A percentile compares a stretch with the other conserved stretches of the same genome.
Evolutionary conservation across 2,797 vertebrate species (phyloP).

Genomic region (Rallus crepitans): DNA sequence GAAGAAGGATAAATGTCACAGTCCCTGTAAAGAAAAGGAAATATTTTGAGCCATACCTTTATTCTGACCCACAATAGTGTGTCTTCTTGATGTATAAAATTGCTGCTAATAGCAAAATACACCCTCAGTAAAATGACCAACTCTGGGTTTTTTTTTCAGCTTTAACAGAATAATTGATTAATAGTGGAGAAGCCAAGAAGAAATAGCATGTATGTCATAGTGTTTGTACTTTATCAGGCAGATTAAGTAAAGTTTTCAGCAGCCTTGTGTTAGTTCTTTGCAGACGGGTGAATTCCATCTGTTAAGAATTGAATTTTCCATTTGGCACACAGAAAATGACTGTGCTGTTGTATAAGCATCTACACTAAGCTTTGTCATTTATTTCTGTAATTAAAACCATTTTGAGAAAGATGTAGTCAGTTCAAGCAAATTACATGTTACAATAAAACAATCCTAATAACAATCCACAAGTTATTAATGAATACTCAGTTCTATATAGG

Average conservation of each 20-base stretch:
- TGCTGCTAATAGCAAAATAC: neutral
- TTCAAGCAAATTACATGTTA: constrained; percentile 74
- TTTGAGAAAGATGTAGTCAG: constrained; percentile 66
- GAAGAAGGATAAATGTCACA: neutral
- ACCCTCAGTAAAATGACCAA: neutral
- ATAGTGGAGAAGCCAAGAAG: neutral
- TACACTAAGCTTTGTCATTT: constrained; percentile 74
- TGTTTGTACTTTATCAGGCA: neutral
- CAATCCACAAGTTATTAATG: constrained; percentile 75
- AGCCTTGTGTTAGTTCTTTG: neutral
- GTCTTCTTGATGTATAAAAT: neutral
- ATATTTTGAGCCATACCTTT: neutral
- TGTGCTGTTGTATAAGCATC: constrained; percentile 75
- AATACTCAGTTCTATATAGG: constrained; percentile 60
- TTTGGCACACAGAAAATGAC: constrained; percentile 67
- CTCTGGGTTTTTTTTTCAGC: neutral
- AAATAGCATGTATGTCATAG: neutral
- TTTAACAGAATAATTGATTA: neutral
- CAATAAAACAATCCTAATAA: constrained; percentile 75
- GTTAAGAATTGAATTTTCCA: constrained; percentile 74
- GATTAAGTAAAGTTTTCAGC: constrained; percentile 31
- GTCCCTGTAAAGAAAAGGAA: neutral
- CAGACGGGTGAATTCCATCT: constrained; percentile 57
- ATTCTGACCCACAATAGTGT: neutral
- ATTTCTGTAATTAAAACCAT: constrained; percentile 79